Evolutionary conservation across 2,797 vertebrate genomes (phyloP).

Genomic region (Aldrovandia affinis): DNA sequence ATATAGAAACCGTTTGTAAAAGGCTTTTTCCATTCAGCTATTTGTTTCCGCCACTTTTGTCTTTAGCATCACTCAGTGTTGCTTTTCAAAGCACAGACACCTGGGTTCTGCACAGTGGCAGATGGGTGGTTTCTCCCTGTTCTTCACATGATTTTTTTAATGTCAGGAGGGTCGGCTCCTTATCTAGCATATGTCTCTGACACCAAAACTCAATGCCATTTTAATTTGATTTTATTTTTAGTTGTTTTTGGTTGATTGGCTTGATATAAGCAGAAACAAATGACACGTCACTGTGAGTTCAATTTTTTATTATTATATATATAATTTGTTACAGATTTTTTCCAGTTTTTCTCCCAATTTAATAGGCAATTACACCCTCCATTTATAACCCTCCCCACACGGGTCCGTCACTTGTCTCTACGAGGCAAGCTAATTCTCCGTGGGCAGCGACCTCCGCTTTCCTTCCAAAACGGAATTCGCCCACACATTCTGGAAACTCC

Average conservation of each 20-base stretch:
- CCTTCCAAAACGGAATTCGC: too few species aligned
- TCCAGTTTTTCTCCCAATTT: too few species aligned
- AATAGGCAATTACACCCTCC: too few species aligned
- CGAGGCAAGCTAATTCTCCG: too few species aligned
- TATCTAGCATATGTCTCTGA: neutral
- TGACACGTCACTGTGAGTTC: neutral
- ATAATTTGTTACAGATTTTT: too few species aligned
- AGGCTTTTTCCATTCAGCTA: neutral
- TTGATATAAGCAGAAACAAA: neutral
- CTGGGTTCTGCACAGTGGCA: neutral
- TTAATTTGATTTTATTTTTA: neutral
- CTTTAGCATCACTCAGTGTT: neutral
- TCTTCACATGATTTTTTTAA: neutral
- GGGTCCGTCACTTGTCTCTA: too few species aligned
- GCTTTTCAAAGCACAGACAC: conserved; percentile 2
- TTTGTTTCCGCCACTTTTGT: conserved; percentile 11
- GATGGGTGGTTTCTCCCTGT: neutral
- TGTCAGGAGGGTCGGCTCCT: neutral
- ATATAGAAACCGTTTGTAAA: neutral
- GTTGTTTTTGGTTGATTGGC: neutral
- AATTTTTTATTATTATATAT: too few species aligned
- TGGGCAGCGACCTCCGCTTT: too few species aligned
- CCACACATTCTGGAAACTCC: too few species aligned
- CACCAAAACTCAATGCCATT: neutral
- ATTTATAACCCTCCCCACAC: too few species aligned